Base-by-base conservation (phyloP, 2,797 vertebrate genomes). In the Dromococcyx pavoninus region DNA sequence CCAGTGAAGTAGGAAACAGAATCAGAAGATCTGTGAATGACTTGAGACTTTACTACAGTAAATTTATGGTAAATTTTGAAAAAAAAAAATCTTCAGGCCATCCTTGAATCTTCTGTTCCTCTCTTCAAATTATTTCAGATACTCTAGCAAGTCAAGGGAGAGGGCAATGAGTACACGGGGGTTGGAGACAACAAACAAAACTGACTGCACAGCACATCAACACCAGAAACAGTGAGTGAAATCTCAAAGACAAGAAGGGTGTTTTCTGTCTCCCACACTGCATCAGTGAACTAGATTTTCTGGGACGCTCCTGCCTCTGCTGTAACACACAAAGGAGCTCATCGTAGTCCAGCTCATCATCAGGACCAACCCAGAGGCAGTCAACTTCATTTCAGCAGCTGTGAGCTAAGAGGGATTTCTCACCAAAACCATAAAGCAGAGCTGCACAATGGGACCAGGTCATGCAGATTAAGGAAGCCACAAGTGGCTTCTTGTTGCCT, bases 401-500 rank as follows among this genome's bases (percentile, higher is more conserved):
- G 28, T 30, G 35, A 80, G 71, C 73, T 71, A 27, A 5, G 18
- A 84, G 54, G 27, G 43, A 43, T 53, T 69, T 81, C 70, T 91
- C 76, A 39, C 11, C 48, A 46, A 73, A 75, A 25, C 56, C 25
- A 4, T 32, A 28, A 41, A 54, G 79, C 39, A 60, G 79, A 89
- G 75, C 48, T 88, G 72, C 54, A 10, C 6, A 1, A 19, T 12
- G 64, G 62, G 64, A 56, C 58, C 10, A 17, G 17, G 41, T 48
- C 67, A 85, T 74, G 66, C 54, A 80, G 65, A 87, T 41, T 33
- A 61, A 61, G 54, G 69, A 89, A 92, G 81, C 67, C 92, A 39
- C 78, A 89, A 95, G 75, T 21, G 82, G 75, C 76, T 93, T 93
- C 86, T 90, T 88, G 88, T 62, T 94, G 88, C 88, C 86, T 64